Evolutionary conservation across 2,888 invertebrate genomes (phyloP).

Genomic region (Erynnis tages): DNA sequence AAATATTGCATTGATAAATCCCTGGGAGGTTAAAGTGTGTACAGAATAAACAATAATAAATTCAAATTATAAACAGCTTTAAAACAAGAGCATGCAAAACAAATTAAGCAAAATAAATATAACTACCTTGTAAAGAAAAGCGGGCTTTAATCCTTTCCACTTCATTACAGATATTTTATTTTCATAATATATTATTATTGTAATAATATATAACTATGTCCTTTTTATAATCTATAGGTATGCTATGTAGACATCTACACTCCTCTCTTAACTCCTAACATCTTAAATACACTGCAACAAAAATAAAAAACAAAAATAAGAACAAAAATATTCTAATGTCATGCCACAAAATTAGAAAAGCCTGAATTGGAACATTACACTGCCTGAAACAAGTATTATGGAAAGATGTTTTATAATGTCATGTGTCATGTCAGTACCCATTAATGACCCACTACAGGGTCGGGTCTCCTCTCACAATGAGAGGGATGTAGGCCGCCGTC

Average conservation of each 20-base stretch:
- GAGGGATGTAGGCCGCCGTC: too few species aligned
- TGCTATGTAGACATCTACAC: conserved; percentile 80
- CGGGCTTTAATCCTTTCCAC: conserved; percentile 68
- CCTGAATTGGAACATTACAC: neutral
- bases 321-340: neutral
- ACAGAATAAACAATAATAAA: conserved; percentile 9
- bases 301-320: conserved; percentile 58
- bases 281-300: conserved; percentile 81
- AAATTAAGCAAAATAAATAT: conserved; percentile 46
- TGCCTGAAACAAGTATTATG: too few species aligned
- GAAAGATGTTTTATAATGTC: too few species aligned
- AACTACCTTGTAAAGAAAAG: conserved; percentile 72
- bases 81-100: conserved; percentile 44
- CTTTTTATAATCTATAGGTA: conserved; percentile 77
- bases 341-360: neutral
- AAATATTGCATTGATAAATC: too few species aligned
- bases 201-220: conserved; percentile 80
- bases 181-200: conserved; percentile 80
- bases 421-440: too few species aligned
- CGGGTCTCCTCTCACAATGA: too few species aligned
- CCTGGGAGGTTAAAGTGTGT: too few species aligned
- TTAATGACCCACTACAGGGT: too few species aligned
- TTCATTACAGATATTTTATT: conserved; percentile 63
- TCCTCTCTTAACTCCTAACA: conserved; percentile 73
- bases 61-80: conserved; percentile 20